These are phyloP conservation scores for Synergus umbraculus DNA, from an alignment of 2,888 invertebrate genomes.

Conservation along the genomic window DNA sequence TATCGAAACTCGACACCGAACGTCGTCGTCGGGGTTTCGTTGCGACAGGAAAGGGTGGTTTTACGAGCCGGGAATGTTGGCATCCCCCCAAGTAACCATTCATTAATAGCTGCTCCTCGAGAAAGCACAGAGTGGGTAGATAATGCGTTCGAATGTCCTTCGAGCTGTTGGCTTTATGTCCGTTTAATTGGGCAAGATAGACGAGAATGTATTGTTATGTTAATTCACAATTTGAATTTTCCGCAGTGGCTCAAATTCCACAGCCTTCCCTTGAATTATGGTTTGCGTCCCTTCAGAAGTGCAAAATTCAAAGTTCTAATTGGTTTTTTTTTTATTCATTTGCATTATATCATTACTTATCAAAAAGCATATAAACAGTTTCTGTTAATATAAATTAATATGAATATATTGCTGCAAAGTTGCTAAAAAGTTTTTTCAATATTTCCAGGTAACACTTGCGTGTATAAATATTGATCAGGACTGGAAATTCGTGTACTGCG, in stretches of 20 bases:
- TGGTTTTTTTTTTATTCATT: too few species aligned
- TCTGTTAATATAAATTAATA: too few species aligned
- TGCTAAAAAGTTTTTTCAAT: too few species aligned
- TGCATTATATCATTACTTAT: too few species aligned
- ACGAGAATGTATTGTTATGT: conserved; percentile 56
- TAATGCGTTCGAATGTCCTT: conserved; percentile 59
- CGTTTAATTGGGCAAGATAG: conserved; percentile 69
- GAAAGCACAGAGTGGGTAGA: conserved; percentile 55
- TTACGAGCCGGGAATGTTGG: conserved; percentile 63
- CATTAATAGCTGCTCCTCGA: conserved; percentile 66
- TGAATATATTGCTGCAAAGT: too few species aligned
- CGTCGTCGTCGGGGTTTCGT: conserved; percentile 32
- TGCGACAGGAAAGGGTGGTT: conserved; percentile 65
- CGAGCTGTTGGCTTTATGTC: conserved; percentile 67
- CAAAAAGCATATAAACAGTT: too few species aligned
- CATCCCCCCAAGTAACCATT: conserved; percentile 65
- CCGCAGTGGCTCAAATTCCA: not conserved
- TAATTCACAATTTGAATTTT: conserved; percentile 44
- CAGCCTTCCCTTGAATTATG: not conserved
- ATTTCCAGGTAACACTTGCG: too few species aligned
- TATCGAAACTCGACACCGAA: conserved; percentile 26
- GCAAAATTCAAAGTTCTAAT: too few species aligned
- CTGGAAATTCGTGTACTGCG: too few species aligned
- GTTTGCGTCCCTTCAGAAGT: not conserved
- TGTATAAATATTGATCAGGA: too few species aligned